Percentiles rank a stretch among this genome's conserved stretches.
Evolutionary conservation across 2,797 vertebrate genomes (phyloP).

Genomic region (Scarus forsteni): DNA sequence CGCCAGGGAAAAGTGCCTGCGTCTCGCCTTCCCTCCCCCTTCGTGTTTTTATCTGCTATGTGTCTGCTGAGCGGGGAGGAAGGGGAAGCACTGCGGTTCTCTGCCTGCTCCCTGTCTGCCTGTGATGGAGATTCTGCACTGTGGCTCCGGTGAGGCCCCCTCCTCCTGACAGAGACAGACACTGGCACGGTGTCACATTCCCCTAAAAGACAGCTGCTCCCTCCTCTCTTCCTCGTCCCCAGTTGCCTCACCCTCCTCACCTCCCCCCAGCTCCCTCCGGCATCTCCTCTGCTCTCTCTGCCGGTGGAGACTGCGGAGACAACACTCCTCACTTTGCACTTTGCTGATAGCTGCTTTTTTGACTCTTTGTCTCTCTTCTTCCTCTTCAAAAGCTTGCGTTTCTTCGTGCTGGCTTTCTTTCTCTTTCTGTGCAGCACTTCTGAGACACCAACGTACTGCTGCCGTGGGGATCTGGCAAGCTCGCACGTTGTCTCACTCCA

Average conservation of each 20-base stretch:
- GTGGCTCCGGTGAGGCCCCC: conserved; percentile 70
- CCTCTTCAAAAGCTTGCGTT: conserved; percentile 67
- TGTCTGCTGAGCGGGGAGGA: conserved; percentile 61
- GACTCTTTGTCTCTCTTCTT: conserved; percentile 67
- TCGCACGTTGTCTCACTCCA: conserved; percentile 54
- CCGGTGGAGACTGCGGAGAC: conserved; percentile 80
- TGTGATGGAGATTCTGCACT: conserved; percentile 56
- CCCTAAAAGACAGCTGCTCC: conserved; percentile 69
- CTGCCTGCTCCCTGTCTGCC: conserved; percentile 59
- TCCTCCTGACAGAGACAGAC: conserved; percentile 75
- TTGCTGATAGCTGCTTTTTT: conserved; percentile 69
- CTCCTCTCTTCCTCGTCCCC: conserved; percentile 49
- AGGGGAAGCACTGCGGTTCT: conserved; percentile 47
- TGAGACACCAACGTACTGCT: conserved; percentile 57
- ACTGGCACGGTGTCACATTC: conserved; percentile 68
- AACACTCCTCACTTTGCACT: conserved; percentile 81
- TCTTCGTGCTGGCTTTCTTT: conserved; percentile 69
- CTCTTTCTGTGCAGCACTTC: conserved; percentile 77
- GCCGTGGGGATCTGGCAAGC: conserved; percentile 36
- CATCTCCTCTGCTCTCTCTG: conserved; percentile 66
- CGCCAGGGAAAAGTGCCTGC: conserved; percentile 67
- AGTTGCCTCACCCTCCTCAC: conserved; percentile 40
- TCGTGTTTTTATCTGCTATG: conserved; percentile 49
- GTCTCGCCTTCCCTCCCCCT: conserved; percentile 48
- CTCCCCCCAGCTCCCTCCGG: conserved; percentile 57